Evolutionary conservation across 2,113 vertebrate genomes (phyloP).

Genomic region (Ammodytes dubius): DNA sequence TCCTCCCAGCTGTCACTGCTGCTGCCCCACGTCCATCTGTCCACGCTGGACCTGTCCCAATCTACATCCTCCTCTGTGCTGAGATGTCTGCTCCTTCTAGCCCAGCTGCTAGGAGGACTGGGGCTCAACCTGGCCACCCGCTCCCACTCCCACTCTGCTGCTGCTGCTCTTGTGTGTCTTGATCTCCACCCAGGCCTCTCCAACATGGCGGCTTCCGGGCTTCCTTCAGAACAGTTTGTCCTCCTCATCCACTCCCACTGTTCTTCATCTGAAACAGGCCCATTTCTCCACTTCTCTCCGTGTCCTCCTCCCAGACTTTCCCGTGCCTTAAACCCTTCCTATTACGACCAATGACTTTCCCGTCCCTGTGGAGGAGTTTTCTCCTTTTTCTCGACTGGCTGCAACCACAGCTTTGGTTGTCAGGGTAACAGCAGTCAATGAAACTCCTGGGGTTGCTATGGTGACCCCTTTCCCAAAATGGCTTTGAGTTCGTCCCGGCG

Average conservation of each 20-base stretch:
- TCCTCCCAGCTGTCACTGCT: constrained; percentile 81
- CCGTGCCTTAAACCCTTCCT: constrained; percentile 54
- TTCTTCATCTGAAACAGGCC: constrained; percentile 55
- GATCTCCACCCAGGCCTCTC: constrained; percentile 44
- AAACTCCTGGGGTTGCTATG: constrained; percentile 82
- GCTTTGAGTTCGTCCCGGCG: constrained; percentile 72
- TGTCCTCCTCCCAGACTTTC: constrained; percentile 55
- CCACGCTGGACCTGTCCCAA: constrained; percentile 67
- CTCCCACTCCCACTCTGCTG: constrained; percentile 66
- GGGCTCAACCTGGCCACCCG: constrained; percentile 52
- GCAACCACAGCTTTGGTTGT: constrained; percentile 74
- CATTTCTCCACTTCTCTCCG: constrained; percentile 35
- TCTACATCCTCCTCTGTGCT: constrained; percentile 72
- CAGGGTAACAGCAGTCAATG: constrained; percentile 83
- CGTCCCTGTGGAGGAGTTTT: constrained; percentile 76
- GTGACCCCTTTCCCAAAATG: constrained; percentile 81
- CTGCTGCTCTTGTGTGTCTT: constrained; percentile 35
- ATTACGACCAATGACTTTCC: constrained; percentile 70
- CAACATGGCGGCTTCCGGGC: constrained; percentile 30
- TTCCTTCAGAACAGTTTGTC: constrained; percentile 20
- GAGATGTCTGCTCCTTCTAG: constrained; percentile 40
- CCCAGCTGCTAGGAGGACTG: constrained; percentile 61
- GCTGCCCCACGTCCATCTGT: constrained; percentile 80
- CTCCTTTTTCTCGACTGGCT: constrained; percentile 69
- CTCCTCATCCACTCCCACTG: constrained; percentile 74